Evolutionary conservation across 2,888 invertebrate species (phyloP).

Genomic region (Scaeva pyrastri): DNA sequence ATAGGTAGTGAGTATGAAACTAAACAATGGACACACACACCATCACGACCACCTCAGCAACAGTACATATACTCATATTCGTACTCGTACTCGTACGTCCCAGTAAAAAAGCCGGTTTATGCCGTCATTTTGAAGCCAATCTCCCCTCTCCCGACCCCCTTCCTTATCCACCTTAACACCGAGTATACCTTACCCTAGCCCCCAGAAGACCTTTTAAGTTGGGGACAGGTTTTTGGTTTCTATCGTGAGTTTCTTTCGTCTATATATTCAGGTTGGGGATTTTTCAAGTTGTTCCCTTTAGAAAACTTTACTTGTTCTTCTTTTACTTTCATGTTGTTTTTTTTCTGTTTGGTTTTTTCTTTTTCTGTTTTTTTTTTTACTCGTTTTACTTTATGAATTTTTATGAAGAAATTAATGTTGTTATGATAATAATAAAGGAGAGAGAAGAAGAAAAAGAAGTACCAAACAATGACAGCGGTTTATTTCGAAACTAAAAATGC

Average conservation of each 20-base stretch:
- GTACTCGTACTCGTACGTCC: background rate
- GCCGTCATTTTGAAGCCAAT: slow-evolving; percentile 65
- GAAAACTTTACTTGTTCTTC: slow-evolving; percentile 30
- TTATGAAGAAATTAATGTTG: slow-evolving; percentile 36
- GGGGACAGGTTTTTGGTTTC: slow-evolving; percentile 71
- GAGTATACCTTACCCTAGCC: too few relatives aligned
- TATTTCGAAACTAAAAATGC: slow-evolving; percentile 36
- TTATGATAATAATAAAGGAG: slow-evolving; percentile 25
- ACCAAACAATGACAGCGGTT: slow-evolving; percentile 48
- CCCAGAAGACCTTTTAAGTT: slow-evolving; percentile 8
- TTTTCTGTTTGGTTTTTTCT: slow-evolving; percentile 2
- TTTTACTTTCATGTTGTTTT: slow-evolving; percentile 37
- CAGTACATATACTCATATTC: background rate
- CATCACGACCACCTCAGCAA: background rate
- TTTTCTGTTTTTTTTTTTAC: slow-evolving; percentile 37
- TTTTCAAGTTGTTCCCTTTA: slow-evolving; percentile 61
- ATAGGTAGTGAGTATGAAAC: slow-evolving; percentile 37
- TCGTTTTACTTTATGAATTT: slow-evolving; percentile 38
- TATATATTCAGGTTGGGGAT: slow-evolving; percentile 63
- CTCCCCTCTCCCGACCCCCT: too few relatives aligned
- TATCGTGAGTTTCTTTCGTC: slow-evolving; percentile 30
- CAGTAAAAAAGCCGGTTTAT: slow-evolving; percentile 68
- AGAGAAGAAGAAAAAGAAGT: slow-evolving; percentile 13
- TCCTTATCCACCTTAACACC: slow-evolving; percentile 3
- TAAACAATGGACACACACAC: slow-evolving; percentile 32